Base-by-base conservation (phyloP, 1,140 invertebrate genomes). In the Cardiocondyla obscurior region DNA sequence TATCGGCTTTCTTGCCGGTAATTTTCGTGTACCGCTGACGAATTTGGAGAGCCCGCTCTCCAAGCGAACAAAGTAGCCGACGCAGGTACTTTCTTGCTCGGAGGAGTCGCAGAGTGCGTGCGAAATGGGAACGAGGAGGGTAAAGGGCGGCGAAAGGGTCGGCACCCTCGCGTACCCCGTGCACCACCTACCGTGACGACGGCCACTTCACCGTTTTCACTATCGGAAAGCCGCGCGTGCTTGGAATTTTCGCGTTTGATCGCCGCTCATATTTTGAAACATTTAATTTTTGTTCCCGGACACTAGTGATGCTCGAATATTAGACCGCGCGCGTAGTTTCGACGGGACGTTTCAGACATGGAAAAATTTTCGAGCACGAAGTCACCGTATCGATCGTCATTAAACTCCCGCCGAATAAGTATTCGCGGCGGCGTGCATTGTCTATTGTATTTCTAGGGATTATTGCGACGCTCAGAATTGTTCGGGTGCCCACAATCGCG, bases 41-140 rank as follows among this genome's bases (percentile, higher is more conserved):
- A 65, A 36, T 79, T 79, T 85, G 30, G 76, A 87, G 83, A 90
- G 88, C 60, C 60, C 70, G 76, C 84, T 73, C 85, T 90, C 57
- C 74, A 81, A 73, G 79, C 46, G 88, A 89, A 84, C 76, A 82
- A 91, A 91, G 90, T 89, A 91, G 89, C 84, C 83, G 86, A 86
- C 88, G 88, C 84, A 83, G 88, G 85, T 89, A 84, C 84, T 90
- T 82, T 36, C 39, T 55, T 42, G 82, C 60, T 87, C n/a, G 64
- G 77, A 91, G 85, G 86, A 88, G 84, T 82, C 46, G 83, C 30
- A 8, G 62, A 79, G 74, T 79, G 46, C 36, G 65, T 79, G 62
- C 73, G 65, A 83, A 87, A 79, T 76, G 84, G 62, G 51, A 77
- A 44, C 7, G 42, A 65, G 65, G 65, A 44, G 46, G n/a, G 46